Base-by-base conservation (phyloP, 37 sponge, comb jelly and placozoan genomes). In the Ephydatia muelleri region DNA sequence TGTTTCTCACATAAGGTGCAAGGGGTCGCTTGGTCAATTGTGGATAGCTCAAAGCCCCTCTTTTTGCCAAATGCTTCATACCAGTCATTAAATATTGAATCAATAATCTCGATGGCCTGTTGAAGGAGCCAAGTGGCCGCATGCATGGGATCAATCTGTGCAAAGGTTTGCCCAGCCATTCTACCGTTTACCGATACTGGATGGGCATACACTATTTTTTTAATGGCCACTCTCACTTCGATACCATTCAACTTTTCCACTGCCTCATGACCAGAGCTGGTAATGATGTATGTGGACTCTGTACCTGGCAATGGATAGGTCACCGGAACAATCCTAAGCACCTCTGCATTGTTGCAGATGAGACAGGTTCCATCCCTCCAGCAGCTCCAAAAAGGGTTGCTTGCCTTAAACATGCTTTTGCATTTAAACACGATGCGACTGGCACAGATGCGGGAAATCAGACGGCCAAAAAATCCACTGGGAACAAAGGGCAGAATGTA, bases 81-180 rank as follows among this genome's bases (percentile, higher is more conserved):
- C 97, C 97, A 96, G 38, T 96, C 95, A 40, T 94, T 93, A 75
- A 96, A 91, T 16, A 96, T 87, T 19, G 85, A 73, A 48, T 92
- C 88, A 3, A 92, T 79, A 0, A 88, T 75, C 64, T 94, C 81
- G 5, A 81, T 80, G 27, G 79, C 86, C n/a, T 85, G 84, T 28
- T 86, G 86, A 0, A 96, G 90, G 3, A 96, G 74, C 90, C 90
- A 96, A 1, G 94, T 88, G 19, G 94, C 92, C 23, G 27, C n/a
- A 21, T 11, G 3, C 27, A 91, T 36, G 30, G n/a, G 48, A 33
- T 82, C 73, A 37, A 25, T 3, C 3, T 47, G 75, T 4, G 33
- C 35, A 32, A 5, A 69, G 22, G 72, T 75, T 0, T 34, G 5
- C 2, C 65, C 23, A 11, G 27, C 28, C 0, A 57, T 16, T 31